These are phyloP conservation scores for Eremophila alpestris DNA, from an alignment of 2,797 vertebrate genomes.

Conservation along the genomic window DNA sequence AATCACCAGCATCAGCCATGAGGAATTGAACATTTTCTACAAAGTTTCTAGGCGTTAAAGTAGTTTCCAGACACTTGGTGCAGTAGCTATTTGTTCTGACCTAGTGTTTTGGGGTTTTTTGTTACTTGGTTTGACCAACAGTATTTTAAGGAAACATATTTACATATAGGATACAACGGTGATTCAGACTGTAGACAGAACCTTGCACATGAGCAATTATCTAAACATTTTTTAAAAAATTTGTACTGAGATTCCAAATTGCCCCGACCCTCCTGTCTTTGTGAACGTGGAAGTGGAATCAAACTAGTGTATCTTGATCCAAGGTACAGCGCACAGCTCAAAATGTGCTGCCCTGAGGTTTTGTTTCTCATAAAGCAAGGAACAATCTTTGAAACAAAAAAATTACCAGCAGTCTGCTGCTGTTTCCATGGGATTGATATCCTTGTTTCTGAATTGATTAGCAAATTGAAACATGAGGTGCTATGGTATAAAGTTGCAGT, in stretches of 20 bases:
- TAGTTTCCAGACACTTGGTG: neutral
- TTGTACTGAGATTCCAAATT: neutral
- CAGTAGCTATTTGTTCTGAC: neutral
- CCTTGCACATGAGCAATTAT: neutral
- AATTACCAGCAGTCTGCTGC: neutral
- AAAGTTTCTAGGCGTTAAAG: neutral
- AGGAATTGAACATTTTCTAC: neutral
- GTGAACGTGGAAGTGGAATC: neutral
- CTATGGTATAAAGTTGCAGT: neutral
- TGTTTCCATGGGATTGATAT: neutral
- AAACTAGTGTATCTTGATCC: neutral
- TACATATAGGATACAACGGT: neutral
- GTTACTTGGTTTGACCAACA: neutral
- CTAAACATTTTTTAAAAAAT: neutral
- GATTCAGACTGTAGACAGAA: neutral
- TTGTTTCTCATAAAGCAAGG: neutral
- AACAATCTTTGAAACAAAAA: neutral
- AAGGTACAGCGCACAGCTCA: neutral
- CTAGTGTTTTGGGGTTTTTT: neutral
- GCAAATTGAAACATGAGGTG: neutral
- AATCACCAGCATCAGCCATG: neutral
- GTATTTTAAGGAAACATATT: neutral
- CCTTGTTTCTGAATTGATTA: neutral
- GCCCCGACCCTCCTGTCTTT: neutral
- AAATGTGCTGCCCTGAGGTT: neutral